Evolutionary conservation across 2,888 invertebrate genomes (phyloP).

Genomic region (Panzeria rudis): DNA sequence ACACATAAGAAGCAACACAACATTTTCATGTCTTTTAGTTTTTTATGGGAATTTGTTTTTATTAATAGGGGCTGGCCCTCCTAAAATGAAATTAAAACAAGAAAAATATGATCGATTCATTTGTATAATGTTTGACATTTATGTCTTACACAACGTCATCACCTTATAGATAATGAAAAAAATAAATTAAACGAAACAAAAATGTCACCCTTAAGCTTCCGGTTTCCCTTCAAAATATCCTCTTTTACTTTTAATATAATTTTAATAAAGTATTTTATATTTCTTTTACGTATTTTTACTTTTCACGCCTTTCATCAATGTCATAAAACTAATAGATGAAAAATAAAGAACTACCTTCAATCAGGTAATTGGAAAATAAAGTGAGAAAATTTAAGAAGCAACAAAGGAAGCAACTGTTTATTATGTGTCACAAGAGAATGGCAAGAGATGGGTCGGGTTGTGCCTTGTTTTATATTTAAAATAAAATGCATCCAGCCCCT

Average conservation of each 20-base stretch:
- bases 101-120: conserved; percentile 64
- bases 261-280: conserved; percentile 63
- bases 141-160: conserved; percentile 65
- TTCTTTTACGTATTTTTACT: conserved; percentile 43
- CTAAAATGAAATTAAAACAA: neutral
- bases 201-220: conserved; percentile 68
- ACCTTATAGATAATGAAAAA: conserved; percentile 4
- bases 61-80: conserved; percentile 54
- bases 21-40: conserved; percentile 5
- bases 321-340: conserved; percentile 52
- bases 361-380: conserved; percentile 66
- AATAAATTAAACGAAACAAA: neutral
- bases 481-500: conserved; percentile 10
- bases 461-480: neutral
- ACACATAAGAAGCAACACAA: neutral
- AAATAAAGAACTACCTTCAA: conserved; percentile 51
- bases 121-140: conserved; percentile 60
- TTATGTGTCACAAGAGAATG: conserved; percentile 4
- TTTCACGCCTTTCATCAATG: conserved; percentile 67
- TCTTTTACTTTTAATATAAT: conserved; percentile 20
- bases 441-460: neutral
- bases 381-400: conserved; percentile 26
- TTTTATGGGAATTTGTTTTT: conserved; percentile 37
- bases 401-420: conserved; percentile 33
- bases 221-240: conserved; percentile 24